Conservation (phyloP, 2,113 vertebrate species). For the Sebastes schlegelii region DNA sequence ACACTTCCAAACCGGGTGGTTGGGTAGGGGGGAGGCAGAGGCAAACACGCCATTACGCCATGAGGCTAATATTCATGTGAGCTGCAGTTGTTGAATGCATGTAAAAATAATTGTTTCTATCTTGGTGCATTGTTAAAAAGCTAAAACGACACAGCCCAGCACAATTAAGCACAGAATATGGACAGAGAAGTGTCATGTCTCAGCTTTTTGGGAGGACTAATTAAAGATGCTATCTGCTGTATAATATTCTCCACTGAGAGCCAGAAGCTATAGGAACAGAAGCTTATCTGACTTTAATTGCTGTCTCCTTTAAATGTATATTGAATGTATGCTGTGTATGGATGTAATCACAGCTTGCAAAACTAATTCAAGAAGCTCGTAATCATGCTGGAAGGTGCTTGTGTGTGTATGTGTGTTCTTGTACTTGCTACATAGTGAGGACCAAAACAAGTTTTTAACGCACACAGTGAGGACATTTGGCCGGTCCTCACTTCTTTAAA, state of each 20-base stretch:
- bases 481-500: too few relatives aligned
- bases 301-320: not conserved
- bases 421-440: too few relatives aligned
- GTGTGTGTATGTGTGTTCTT: not conserved
- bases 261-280: not conserved
- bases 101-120: not conserved
- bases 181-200: not conserved
- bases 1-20: too few relatives aligned
- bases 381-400: conserved; percentile 5
- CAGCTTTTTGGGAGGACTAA: not conserved
- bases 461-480: too few relatives aligned
- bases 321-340: not conserved
- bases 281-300: not conserved
- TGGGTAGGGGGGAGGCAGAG: too few relatives aligned
- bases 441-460: too few relatives aligned
- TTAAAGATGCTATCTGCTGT: not conserved
- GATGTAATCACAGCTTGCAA: not conserved
- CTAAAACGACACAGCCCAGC: not conserved
- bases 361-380: not conserved
- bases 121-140: not conserved
- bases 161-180: not conserved
- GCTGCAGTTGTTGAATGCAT: not conserved
- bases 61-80: not conserved
- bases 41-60: too few relatives aligned
- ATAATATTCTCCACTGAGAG: not conserved